Evolutionary conservation across 2,113 vertebrate genomes (phyloP).

Genomic region (Bungarus multicinctus): DNA sequence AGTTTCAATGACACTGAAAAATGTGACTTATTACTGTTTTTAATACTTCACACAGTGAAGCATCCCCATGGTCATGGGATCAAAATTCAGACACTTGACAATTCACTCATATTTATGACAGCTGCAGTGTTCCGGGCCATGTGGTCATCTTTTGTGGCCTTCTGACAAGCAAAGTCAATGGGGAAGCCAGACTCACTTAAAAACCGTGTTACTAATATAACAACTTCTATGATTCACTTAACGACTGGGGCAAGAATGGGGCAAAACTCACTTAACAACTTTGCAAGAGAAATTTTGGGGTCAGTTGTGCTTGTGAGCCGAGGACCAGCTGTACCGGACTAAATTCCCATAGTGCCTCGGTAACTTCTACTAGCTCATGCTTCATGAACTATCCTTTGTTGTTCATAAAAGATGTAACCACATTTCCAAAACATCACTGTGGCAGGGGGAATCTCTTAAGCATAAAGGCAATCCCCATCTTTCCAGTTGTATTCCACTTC

Average conservation of each 20-base stretch:
- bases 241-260: neutral
- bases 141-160: neutral
- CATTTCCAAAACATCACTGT: neutral
- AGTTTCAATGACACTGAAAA: no score
- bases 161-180: neutral
- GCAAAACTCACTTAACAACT: neutral
- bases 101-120: no score
- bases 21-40: no score
- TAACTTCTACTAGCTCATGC: neutral
- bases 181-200: neutral
- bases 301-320: neutral
- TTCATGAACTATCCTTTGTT: rapidly evolving
- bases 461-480: constrained; percentile 12
- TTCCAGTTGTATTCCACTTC: neutral
- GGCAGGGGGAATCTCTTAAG: neutral
- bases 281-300: neutral
- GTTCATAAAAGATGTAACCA: neutral
- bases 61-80: no score
- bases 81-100: no score
- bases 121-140: no score
- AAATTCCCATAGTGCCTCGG: neutral
- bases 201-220: no score
- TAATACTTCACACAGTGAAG: no score
- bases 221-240: no score
- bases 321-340: neutral